These are phyloP conservation scores for Maniola hyperantus DNA, from an alignment of 2,888 invertebrate genomes.

Conservation along the genomic window DNA sequence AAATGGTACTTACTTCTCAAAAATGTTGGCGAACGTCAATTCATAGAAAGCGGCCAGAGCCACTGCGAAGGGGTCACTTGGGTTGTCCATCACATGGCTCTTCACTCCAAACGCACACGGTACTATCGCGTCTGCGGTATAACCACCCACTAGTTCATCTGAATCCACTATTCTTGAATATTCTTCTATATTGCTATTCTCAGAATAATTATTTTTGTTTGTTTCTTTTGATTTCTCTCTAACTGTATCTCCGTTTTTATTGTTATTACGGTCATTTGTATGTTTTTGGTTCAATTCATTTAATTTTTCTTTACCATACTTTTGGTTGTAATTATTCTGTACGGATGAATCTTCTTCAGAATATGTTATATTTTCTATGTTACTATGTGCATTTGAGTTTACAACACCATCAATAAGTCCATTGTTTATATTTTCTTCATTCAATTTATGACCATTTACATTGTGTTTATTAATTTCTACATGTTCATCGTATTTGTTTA, in stretches of 20 bases:
- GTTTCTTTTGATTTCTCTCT: conserved; percentile 32
- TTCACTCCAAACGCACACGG: conserved; percentile 76
- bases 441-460: not conserved
- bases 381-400: not conserved
- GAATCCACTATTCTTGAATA: conserved; percentile 55
- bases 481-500: not conserved
- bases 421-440: not conserved
- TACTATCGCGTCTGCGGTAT: conserved; percentile 76
- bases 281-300: not conserved
- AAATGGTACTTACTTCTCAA: conserved; percentile 70
- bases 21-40: conserved; percentile 66
- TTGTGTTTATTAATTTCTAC: not conserved
- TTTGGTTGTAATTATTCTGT: not conserved
- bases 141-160: conserved; percentile 70
- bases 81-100: conserved; percentile 72
- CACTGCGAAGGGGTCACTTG: conserved; percentile 71
- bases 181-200: conserved; percentile 23
- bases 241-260: not conserved
- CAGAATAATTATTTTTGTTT: conserved; percentile 16
- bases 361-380: not conserved
- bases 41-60: conserved; percentile 75
- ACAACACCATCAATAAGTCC: not conserved
- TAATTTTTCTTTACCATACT: not conserved
- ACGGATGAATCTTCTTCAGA: not conserved
- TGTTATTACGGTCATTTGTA: not conserved